Conservation (phyloP, 2,888 invertebrate genomes). For the Drosophila histrio region DNA sequence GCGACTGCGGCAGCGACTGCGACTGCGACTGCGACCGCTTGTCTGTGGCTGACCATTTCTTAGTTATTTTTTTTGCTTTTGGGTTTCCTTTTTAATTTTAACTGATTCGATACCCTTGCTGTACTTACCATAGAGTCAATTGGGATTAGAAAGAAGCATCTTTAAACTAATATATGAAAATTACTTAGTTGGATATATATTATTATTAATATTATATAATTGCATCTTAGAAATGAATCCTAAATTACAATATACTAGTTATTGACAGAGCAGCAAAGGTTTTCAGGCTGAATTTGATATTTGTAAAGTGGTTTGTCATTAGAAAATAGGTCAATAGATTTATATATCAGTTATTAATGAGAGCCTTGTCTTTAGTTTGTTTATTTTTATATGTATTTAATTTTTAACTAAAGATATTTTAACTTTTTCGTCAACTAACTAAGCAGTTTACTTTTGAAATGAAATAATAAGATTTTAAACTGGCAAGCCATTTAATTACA, state of each 20-base stretch:
- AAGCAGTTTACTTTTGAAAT: no score
- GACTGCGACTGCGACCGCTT: conserved; percentile 12
- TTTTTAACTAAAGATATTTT: no score
- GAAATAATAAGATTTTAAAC: no score
- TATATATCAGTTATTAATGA: background rate
- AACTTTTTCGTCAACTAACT: no score
- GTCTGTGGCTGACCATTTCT: conserved; percentile 58
- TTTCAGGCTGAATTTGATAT: no score
- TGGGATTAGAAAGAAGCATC: conserved; percentile 9
- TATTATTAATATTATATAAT: background rate
- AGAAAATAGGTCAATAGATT: background rate
- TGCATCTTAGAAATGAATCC: no score
- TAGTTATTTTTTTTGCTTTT: conserved; percentile 25
- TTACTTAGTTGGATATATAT: background rate
- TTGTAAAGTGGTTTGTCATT: background rate
- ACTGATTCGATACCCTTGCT: conserved; percentile 54
- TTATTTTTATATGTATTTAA: no score
- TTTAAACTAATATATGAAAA: background rate
- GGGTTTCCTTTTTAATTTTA: conserved; percentile 44
- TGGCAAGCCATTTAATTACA: no score
- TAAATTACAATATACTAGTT: no score
- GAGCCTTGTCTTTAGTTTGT: no score
- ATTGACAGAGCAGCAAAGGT: no score
- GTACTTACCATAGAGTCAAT: conserved; percentile 11
- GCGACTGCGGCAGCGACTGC: conserved; percentile 31